A percentile compares a stretch with the other conserved stretches of the same genome.
phyloP scores from a whole-genome alignment of 2,888 invertebrate species.

The Noctua pronuba region DNA sequence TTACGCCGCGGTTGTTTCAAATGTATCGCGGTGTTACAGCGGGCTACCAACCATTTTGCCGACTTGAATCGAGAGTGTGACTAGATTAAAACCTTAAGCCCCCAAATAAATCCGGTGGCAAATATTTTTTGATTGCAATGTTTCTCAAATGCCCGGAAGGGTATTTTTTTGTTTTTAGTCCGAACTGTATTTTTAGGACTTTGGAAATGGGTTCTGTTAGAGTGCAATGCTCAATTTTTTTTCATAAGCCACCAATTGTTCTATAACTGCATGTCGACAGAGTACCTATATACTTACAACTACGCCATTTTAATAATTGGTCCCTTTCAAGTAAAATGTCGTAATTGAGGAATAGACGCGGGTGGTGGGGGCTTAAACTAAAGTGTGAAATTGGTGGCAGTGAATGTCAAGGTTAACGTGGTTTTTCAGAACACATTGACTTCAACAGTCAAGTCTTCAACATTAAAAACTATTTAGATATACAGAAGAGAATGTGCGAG shows the following conservation, averaged over 20 bases:
- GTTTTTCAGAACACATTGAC: neutral
- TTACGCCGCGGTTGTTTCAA: conserved; percentile 36
- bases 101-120: conserved; percentile 4
- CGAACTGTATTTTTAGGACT: neutral
- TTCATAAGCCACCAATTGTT: neutral
- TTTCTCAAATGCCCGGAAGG: neutral
- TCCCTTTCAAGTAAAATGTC: neutral
- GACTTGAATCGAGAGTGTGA: conserved; percentile 50
- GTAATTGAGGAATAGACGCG: neutral
- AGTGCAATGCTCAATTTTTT: neutral
- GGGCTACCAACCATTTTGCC: conserved; percentile 22
- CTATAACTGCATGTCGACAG: neutral
- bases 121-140: conserved; percentile 23
- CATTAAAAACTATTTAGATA: neutral
- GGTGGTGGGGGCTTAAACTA: neutral
- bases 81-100: conserved; percentile 37
- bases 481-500: neutral
- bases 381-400: neutral
- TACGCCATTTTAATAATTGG: neutral
- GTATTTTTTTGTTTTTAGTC: neutral
- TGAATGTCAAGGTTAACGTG: neutral
- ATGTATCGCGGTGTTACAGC: conserved; percentile 29
- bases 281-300: neutral
- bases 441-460: conserved; percentile 5
- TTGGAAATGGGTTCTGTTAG: neutral